Percentiles rank a stretch among this genome's conserved stretches.
Conservation (phyloP, 2,113 vertebrate species). For the Cervus canadensis region DNA sequence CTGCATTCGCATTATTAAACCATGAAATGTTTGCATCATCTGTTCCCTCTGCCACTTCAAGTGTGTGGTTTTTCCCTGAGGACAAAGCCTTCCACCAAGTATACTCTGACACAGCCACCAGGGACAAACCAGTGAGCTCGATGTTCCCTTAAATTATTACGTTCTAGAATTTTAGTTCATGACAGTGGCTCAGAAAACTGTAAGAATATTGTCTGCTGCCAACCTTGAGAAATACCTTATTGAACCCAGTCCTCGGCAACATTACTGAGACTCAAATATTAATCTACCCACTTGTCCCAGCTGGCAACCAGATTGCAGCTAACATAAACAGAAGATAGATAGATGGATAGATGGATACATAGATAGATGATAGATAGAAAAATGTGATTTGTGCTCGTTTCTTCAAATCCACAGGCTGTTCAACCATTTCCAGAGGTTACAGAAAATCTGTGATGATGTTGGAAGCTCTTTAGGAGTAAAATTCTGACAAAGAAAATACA, state of each 20-base stretch:
- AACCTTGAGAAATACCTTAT: neutral
- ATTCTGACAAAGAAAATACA: neutral
- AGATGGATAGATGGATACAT: neutral
- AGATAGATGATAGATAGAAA: slow-evolving; percentile 10
- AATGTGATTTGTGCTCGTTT: neutral
- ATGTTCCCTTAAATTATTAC: slow-evolving; percentile 46
- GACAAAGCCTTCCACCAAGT: neutral
- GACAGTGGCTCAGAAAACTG: neutral
- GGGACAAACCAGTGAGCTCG: neutral
- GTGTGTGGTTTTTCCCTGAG: neutral
- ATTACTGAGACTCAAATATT: neutral
- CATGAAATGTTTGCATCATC: neutral
- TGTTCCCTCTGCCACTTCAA: neutral
- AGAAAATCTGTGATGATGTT: neutral
- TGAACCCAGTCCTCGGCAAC: neutral
- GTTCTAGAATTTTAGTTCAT: slow-evolving; percentile 24
- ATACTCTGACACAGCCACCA: neutral
- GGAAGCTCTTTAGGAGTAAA: neutral
- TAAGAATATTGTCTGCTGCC: neutral
- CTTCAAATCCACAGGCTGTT: neutral
- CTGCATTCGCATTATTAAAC: neutral
- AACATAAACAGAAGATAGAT: slow-evolving; percentile 12
- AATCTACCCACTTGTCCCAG: neutral
- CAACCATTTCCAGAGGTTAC: neutral
- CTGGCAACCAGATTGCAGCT: neutral